Conservation (phyloP, 2,113 vertebrate species). For the Sebastes fasciatus region DNA sequence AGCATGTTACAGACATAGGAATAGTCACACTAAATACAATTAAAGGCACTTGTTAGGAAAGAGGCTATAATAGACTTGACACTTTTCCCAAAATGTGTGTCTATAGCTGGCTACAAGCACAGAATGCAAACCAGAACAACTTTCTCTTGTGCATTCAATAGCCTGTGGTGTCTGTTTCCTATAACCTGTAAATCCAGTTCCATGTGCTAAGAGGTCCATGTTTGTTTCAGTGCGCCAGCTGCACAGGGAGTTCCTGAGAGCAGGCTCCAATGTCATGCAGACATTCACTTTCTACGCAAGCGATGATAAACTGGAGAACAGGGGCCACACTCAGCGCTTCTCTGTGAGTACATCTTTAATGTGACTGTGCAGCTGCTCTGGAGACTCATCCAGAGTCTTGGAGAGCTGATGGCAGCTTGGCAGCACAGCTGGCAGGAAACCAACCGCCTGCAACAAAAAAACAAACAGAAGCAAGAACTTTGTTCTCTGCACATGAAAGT, state of each 20-base stretch:
- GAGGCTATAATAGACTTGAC: too few relatives aligned
- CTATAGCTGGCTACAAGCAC: too few relatives aligned
- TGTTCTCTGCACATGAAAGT: neutral
- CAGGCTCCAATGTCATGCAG: slow-evolving; percentile 95
- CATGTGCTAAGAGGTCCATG: neutral
- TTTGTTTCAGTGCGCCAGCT: slow-evolving; percentile 91
- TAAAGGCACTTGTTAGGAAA: too few relatives aligned
- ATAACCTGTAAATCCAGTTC: neutral
- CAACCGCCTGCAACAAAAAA: neutral
- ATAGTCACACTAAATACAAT: too few relatives aligned
- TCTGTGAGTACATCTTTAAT: slow-evolving; percentile 84
- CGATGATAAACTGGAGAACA: slow-evolving; percentile 97
- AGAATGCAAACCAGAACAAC: too few relatives aligned
- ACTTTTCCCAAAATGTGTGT: too few relatives aligned
- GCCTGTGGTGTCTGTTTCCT: too few relatives aligned
- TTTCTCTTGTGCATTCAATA: too few relatives aligned
- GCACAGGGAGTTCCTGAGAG: slow-evolving; percentile 95
- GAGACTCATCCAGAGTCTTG: neutral
- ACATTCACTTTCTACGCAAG: slow-evolving; percentile 98
- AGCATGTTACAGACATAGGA: too few relatives aligned
- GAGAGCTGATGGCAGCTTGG: neutral
- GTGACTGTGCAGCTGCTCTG: slow-evolving; percentile 44
- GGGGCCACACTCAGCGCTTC: slow-evolving; percentile 91
- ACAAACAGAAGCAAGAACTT: neutral
- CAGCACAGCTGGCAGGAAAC: neutral